Base-by-base conservation (phyloP, 2,113 vertebrate genomes). In the Hypocryptadius cinnamomeus region DNA sequence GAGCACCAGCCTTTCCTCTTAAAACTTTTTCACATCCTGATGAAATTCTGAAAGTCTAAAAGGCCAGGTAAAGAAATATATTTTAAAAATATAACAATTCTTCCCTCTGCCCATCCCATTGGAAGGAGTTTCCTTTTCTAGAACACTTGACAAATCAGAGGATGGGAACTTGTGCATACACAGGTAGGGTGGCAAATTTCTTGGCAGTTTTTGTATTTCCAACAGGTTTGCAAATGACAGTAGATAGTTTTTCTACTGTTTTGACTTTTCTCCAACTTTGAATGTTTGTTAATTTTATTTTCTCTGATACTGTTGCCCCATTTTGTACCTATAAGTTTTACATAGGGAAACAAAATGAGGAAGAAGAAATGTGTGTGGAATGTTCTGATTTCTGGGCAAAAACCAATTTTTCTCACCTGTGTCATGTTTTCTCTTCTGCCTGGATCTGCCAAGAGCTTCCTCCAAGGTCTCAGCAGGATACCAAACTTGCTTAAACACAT, bases 371-470 rank as follows among this genome's bases (percentile, higher is more conserved):
- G 31, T 54, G 19, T 4, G 5, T 39, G 25, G 91, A 82, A 70
- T 77, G 11, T 66, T 83, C 64, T 25, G 11, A 59, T 85, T 89
- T 77, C 79, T 92, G 44, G 5, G 9, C 80, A 68, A 63, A 82
- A 18, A n/a, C 0, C 11, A 35, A 30, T 56, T 90, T 66, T 39
- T 74, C n/a, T 95, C 66, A 51, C 37, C n/a, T 87, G 64, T 60
- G 63, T 93, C 57, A 69, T n/a, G 19, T 83, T 92, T 93, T 90
- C 70, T 89, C 48, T 90, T 79, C 81, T 94, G 79, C 73, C 40
- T 76, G 70, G 12, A 87, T 84, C 77, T 53, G 19, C 47, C 44
- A 66, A 56, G 79, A 94, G 63, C 93, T 97, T 96, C 40, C 78
- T 96, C 59, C n/a, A 45, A 77, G 56, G 37, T 83, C 92, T 94